Conservation (phyloP, 1,140 invertebrate species). For the Spodoptera frugiperda region DNA sequence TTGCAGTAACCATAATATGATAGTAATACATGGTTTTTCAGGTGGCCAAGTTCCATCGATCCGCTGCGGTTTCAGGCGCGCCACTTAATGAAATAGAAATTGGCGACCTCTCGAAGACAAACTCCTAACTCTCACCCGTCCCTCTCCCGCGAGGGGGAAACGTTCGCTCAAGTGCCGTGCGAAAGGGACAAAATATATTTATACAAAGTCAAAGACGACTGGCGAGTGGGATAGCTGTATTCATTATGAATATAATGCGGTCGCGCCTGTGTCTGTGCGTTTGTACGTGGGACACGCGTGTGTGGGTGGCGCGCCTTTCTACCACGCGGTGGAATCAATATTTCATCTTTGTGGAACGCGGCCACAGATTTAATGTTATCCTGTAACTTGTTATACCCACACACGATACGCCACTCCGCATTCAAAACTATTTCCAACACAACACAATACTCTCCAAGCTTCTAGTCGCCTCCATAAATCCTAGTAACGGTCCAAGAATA, state of each 20-base stretch:
- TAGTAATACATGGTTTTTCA: conserved; percentile 61
- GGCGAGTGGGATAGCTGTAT: conserved; percentile 84
- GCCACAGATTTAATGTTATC: conserved; percentile 29
- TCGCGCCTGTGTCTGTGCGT: conserved; percentile 81
- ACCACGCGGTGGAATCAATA: conserved; percentile 80
- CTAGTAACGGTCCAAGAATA: conserved; percentile 27
- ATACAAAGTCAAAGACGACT: conserved; percentile 85
- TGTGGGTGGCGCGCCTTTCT: conserved; percentile 77
- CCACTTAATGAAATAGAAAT: conserved; percentile 86
- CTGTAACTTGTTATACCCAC: not conserved
- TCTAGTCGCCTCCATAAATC: not conserved
- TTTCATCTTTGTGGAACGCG: conserved; percentile 76
- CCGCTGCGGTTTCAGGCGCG: conserved; percentile 78
- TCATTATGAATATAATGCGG: conserved; percentile 86
- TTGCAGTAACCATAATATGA: conserved; percentile 11
- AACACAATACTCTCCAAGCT: not conserved
- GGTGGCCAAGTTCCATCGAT: conserved; percentile 76
- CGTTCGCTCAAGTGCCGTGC: conserved; percentile 70
- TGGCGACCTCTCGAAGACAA: conserved; percentile 84
- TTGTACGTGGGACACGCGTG: conserved; percentile 56
- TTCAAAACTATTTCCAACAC: conserved; percentile 19
- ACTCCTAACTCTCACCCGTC: conserved; percentile 77
- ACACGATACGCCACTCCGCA: not conserved
- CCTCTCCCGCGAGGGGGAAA: conserved; percentile 67
- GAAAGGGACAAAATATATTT: conserved; percentile 84